Evolutionary conservation across 2,888 invertebrate genomes (phyloP).

Genomic region (Camponotus fellah): DNA sequence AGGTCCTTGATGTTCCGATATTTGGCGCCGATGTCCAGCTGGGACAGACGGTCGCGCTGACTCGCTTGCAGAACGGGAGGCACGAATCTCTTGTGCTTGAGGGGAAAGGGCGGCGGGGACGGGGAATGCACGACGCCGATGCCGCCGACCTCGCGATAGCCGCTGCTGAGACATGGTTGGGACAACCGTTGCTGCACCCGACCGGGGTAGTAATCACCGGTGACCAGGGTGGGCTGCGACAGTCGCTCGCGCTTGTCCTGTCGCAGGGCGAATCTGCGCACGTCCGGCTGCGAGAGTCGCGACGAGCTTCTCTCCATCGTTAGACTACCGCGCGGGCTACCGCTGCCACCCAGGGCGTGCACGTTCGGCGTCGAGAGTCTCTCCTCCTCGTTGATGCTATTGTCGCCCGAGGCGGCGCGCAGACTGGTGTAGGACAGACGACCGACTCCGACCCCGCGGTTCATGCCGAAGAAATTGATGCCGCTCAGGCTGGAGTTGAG

Average conservation of each 20-base stretch:
- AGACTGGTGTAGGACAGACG: constrained; percentile 81
- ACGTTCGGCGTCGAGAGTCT: constrained; percentile 79
- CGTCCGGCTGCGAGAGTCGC: constrained; percentile 77
- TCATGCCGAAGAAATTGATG: constrained; percentile 77
- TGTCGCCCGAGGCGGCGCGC: constrained; percentile 78
- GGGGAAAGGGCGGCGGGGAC: constrained; percentile 74
- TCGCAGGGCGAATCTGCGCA: constrained; percentile 69
- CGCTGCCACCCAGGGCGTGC: constrained; percentile 63
- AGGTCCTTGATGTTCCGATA: constrained; percentile 75
- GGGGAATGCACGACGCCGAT: constrained; percentile 66
- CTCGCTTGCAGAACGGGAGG: constrained; percentile 72
- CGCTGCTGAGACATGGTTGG: constrained; percentile 80
- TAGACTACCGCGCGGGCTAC: constrained; percentile 68
- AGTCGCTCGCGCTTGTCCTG: constrained; percentile 80
- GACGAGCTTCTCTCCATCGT: constrained; percentile 67
- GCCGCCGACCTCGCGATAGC: constrained; percentile 55
- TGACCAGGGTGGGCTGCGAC: constrained; percentile 82
- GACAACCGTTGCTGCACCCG: constrained; percentile 82
- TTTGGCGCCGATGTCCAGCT: constrained; percentile 81
- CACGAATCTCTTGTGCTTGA: constrained; percentile 79
- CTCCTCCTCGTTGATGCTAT: constrained; percentile 80
- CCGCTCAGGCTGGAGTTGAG: constrained; percentile 79
- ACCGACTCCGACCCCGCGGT: constrained; percentile 75
- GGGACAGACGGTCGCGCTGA: constrained; percentile 80
- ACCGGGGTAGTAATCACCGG: constrained; percentile 81